A percentile compares a stretch with the other conserved stretches of the same genome.
Conservation (phyloP, 2,113 vertebrate species). For the Nothocercus julius region DNA sequence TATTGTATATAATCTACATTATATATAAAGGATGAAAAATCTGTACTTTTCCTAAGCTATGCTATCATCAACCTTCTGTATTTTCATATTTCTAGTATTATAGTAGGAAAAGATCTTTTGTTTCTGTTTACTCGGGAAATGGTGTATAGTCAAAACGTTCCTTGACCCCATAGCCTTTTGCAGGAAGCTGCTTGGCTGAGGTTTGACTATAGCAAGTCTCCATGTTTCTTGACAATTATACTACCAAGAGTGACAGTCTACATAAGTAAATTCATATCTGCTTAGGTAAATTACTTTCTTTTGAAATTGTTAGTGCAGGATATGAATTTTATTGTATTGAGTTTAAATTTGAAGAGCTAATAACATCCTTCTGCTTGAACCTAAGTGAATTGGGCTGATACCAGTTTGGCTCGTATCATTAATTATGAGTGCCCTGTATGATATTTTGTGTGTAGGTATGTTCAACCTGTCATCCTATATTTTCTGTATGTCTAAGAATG, state of each 20-base stretch:
- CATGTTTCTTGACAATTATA: neutral
- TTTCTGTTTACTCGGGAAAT: neutral
- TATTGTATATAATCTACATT: neutral
- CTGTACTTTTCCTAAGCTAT: neutral
- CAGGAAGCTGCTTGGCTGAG: neutral
- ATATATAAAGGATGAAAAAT: neutral
- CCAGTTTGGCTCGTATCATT: neutral
- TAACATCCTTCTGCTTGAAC: neutral
- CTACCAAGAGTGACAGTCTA: slow-evolving; percentile 9
- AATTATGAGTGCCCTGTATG: neutral
- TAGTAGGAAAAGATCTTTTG: neutral
- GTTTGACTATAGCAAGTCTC: neutral
- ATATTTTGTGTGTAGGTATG: neutral
- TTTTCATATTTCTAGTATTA: neutral
- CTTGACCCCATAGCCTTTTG: neutral
- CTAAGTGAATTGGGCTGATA: neutral
- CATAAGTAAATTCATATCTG: slow-evolving; percentile 33
- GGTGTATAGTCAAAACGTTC: neutral
- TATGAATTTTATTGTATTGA: neutral
- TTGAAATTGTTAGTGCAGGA: neutral
- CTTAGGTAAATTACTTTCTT: slow-evolving; percentile 23
- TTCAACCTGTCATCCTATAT: neutral
- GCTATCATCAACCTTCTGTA: neutral
- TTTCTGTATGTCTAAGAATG: neutral
- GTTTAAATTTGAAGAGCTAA: neutral